Evolutionary conservation across 2,113 vertebrate species (phyloP).

Genomic region (Sprattus sprattus): DNA sequence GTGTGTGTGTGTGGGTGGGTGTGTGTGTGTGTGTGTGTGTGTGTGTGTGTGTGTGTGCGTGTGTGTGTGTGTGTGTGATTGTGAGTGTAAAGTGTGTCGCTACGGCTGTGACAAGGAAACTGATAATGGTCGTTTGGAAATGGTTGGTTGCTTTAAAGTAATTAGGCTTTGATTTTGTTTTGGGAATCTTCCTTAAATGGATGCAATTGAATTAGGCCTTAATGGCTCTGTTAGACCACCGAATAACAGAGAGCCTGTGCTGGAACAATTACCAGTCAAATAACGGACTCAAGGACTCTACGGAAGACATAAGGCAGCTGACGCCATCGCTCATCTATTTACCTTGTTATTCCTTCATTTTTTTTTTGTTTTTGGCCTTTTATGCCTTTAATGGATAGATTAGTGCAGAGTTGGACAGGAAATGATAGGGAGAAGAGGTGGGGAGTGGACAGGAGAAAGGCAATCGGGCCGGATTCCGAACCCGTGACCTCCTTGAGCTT

Average conservation of each 20-base stretch:
- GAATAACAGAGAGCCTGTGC: constrained; percentile 45
- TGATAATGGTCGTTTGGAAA: constrained; percentile 48
- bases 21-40: background rate
- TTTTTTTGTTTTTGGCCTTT: too few species aligned
- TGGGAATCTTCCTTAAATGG: constrained; percentile 44
- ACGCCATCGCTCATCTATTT: background rate
- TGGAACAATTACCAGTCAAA: background rate
- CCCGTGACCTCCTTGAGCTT: too few species aligned
- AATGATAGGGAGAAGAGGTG: too few species aligned
- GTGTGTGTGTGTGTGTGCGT: background rate
- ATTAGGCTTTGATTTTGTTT: constrained; percentile 41
- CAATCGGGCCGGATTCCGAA: too few species aligned
- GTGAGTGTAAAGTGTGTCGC: background rate
- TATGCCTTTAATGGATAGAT: too few species aligned
- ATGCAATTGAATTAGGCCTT: constrained; percentile 35
- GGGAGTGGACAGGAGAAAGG: too few species aligned
- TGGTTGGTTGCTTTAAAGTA: constrained; percentile 40
- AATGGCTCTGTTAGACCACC: constrained; percentile 20
- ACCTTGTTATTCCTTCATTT: background rate
- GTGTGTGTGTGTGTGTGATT: too few species aligned
- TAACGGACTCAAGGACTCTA: background rate
- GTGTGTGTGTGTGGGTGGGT: background rate
- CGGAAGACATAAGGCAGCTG: background rate
- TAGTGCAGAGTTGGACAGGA: too few species aligned
- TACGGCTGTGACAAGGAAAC: background rate